These are phyloP conservation scores for Zalophus californianus DNA, from an alignment of 2,797 vertebrate genomes.

Conservation along the genomic window DNA sequence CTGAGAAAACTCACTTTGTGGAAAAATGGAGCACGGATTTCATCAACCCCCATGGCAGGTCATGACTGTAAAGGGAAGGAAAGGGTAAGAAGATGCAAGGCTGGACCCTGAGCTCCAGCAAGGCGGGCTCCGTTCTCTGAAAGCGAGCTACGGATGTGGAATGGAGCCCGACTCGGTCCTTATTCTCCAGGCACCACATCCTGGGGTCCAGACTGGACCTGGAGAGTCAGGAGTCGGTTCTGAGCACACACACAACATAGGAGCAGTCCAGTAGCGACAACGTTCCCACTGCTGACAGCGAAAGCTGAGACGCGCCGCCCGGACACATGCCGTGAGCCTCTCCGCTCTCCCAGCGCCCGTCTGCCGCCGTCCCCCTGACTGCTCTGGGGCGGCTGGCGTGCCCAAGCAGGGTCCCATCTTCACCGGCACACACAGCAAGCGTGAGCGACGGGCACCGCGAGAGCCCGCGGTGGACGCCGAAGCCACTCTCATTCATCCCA, in stretches of 20 bases:
- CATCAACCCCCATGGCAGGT: neutral
- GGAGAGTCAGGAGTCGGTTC: neutral
- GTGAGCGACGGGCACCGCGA: rapidly evolving
- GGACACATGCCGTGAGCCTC: rapidly evolving
- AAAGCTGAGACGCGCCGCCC: neutral
- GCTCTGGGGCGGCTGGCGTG: rapidly evolving
- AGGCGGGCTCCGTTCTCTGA: rapidly evolving
- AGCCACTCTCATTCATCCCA: rapidly evolving
- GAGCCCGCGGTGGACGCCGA: rapidly evolving
- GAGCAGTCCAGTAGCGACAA: rapidly evolving
- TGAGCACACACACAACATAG: rapidly evolving
- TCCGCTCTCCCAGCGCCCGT: rapidly evolving
- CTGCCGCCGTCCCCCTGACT: rapidly evolving
- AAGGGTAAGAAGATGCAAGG: rapidly evolving
- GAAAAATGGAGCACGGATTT: neutral
- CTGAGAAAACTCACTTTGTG: conserved; percentile 38
- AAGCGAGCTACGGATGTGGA: neutral
- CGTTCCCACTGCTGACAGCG: rapidly evolving
- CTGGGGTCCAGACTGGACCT: too few species aligned
- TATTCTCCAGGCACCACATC: too few species aligned
- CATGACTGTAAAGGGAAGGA: too few species aligned
- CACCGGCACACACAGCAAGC: rapidly evolving
- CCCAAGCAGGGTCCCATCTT: rapidly evolving
- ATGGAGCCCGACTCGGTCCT: rapidly evolving
- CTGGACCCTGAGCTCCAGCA: rapidly evolving